These are phyloP conservation scores for Chionomys nivalis DNA, from an alignment of 2,113 vertebrate species.

Conservation along the genomic window DNA sequence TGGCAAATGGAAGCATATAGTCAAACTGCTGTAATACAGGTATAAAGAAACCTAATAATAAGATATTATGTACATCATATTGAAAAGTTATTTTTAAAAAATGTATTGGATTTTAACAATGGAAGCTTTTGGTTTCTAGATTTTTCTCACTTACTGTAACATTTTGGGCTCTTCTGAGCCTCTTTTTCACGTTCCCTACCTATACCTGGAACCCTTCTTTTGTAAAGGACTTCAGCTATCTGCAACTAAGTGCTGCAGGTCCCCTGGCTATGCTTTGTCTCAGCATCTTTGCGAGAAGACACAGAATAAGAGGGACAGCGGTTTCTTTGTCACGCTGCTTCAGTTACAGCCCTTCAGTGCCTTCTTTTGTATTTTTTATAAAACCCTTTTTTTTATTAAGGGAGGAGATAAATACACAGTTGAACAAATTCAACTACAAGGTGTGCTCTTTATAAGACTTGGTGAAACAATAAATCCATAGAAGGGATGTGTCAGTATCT, in stretches of 20 bases:
- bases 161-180: background rate
- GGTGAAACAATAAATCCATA: slow-evolving; percentile 56
- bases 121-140: background rate
- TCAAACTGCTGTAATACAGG: background rate
- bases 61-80: background rate
- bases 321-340: slow-evolving; percentile 49
- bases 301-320: slow-evolving; percentile 16
- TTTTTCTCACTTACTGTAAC: background rate
- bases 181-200: background rate
- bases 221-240: slow-evolving; percentile 2
- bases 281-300: slow-evolving; percentile 46
- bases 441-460: slow-evolving; percentile 70
- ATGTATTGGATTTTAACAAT: background rate
- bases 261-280: background rate
- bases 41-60: slow-evolving; percentile 10
- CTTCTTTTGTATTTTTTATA: slow-evolving; percentile 63
- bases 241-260: background rate
- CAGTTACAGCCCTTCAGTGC: slow-evolving; percentile 57
- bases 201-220: background rate
- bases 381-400: slow-evolving; percentile 74
- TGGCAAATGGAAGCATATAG: slow-evolving; percentile 3
- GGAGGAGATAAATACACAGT: slow-evolving; percentile 71
- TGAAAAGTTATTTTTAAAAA: slow-evolving; percentile 30
- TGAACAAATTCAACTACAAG: slow-evolving; percentile 64
- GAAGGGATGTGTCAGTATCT: slow-evolving; percentile 61